These are phyloP conservation scores for Coptotermes formosanus DNA, from an alignment of 1,140 invertebrate genomes.

Conservation along the genomic window DNA sequence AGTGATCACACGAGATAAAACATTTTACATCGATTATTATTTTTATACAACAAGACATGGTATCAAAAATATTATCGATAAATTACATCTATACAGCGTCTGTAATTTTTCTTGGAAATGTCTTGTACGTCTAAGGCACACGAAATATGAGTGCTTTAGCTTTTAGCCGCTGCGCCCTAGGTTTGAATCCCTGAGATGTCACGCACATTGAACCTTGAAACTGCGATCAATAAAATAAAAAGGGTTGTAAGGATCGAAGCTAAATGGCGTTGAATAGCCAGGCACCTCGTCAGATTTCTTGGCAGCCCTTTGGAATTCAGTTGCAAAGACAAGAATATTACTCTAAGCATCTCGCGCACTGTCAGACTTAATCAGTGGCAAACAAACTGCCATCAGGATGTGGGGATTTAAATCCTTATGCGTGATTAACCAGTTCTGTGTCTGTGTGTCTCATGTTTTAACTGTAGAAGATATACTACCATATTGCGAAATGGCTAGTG, in stretches of 20 bases:
- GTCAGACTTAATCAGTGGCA: too few relatives aligned
- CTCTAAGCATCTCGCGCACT: too few relatives aligned
- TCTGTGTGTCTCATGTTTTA: too few relatives aligned
- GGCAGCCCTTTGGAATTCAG: neutral
- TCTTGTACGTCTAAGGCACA: neutral
- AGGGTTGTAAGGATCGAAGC: neutral
- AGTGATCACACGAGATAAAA: neutral
- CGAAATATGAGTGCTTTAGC: neutral
- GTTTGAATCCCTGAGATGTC: neutral
- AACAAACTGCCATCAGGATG: too few relatives aligned
- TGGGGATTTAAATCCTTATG: too few relatives aligned
- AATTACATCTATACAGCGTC: neutral
- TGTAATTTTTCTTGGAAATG: neutral
- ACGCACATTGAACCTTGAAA: neutral
- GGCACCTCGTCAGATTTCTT: neutral
- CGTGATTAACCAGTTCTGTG: too few relatives aligned
- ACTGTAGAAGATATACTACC: too few relatives aligned
- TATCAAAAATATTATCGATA: constrained; percentile 11
- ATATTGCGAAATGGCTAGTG: too few relatives aligned
- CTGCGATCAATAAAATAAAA: neutral
- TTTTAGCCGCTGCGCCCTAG: neutral
- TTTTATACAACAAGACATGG: neutral
- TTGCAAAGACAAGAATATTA: too few relatives aligned
- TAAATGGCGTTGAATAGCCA: neutral
- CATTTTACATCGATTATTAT: constrained; percentile 5